These are phyloP conservation scores for Syrphus vitripennis DNA, from an alignment of 2,888 invertebrate genomes.

Conservation along the genomic window DNA sequence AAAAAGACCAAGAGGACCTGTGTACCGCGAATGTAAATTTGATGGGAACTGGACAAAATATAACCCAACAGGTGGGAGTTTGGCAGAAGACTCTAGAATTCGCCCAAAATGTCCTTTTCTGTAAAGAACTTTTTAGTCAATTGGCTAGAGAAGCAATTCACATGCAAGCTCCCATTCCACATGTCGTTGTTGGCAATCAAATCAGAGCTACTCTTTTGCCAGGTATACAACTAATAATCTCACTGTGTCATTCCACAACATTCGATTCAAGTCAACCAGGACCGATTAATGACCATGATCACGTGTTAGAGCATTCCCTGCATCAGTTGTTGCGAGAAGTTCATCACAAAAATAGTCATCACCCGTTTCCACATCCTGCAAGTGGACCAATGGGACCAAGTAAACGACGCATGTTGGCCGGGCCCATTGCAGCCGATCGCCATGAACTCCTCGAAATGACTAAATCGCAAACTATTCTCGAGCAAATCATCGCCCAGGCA, in stretches of 20 bases:
- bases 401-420: conserved; percentile 94
- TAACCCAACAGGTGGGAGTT: conserved; percentile 85
- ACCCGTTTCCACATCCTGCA: conserved; percentile 97
- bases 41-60: conserved; percentile 88
- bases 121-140: conserved; percentile 97
- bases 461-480: conserved; percentile 94
- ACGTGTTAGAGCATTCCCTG: conserved; percentile 97
- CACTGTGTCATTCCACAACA: conserved; percentile 92
- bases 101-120: conserved; percentile 97
- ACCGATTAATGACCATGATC: conserved; percentile 90
- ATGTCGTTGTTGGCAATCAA: conserved; percentile 98
- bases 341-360: conserved; percentile 95
- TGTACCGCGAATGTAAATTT: conserved; percentile 92
- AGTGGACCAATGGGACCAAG: conserved; percentile 97
- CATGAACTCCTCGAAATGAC: conserved; percentile 94
- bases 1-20: conserved; percentile 96
- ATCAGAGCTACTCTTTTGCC: conserved; percentile 97
- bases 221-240: conserved; percentile 95
- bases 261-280: conserved; percentile 81
- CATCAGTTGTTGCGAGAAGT: conserved; percentile 96
- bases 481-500: conserved; percentile 97
- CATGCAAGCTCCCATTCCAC: conserved; percentile 95
- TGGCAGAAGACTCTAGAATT: conserved; percentile 99
- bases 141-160: conserved; percentile 97
- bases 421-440: conserved; percentile 93